Base-by-base conservation (phyloP, 2,888 invertebrate species). In the Thera britannica region DNA sequence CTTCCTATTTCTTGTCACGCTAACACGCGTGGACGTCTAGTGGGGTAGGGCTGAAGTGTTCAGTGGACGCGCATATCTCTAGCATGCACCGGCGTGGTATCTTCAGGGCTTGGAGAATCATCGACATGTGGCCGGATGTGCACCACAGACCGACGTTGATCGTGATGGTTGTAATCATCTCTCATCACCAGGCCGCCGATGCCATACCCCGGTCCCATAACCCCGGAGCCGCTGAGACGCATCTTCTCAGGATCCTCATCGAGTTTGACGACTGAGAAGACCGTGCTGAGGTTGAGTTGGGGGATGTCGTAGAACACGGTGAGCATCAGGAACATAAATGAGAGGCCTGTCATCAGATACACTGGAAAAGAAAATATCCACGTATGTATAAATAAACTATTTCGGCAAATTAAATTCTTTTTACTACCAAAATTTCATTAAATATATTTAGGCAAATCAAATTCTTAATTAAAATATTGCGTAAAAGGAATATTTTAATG, bases 221-320 rank as follows among this genome's bases (percentile, higher is more conserved):
- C 93, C 0, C 90, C 90, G 36, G 95, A 93, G 11, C 94, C 94
- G 59, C 96, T 95, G 49, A 96, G 90, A 5, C 95, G 94, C 82
- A 96, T 94, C 86, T 96, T 96, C 85, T 96, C 96, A 0, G 96
- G 95, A 80, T 96, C 96, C 36, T 87, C 93, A 71, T 92, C 89
- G 0, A 93, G 90, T 74, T 94, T 92, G 72, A 96, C 94, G 72
- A 96, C 94, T 59, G 97, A 96, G 88, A 97, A 97, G 55, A 97
- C 95, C 70, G 96, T 94, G 75, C 97, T 97, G 68, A 98, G 90
- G 89, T 98, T 98, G 77, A 98, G 94, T 90, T 98, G 97, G 3
- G 98, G 98, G 76, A 98, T 97, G 86, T 98, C 97, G 90, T 97
- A 97, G 91, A 98, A 96, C 38, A 97, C 96, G 2, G 97, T 97